A percentile compares a stretch with the other conserved stretches of the same genome.
Conservation (phyloP, 1,140 invertebrate genomes). For the Argopecten irradians region DNA sequence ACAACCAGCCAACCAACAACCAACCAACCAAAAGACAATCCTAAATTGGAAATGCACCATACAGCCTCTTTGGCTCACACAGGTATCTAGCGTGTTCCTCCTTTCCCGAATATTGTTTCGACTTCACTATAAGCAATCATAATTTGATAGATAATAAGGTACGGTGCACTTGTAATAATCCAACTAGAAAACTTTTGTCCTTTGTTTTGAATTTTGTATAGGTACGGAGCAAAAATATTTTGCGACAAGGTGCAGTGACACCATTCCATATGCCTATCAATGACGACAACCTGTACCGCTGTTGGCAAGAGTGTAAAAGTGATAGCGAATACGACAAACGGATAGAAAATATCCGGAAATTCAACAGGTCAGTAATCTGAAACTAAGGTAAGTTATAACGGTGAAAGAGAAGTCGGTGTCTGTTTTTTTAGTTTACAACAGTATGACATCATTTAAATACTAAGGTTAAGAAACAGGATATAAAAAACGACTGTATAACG, state of each 20-base stretch:
- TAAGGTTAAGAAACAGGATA: too few relatives aligned
- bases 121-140: not conserved
- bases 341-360: conserved; percentile 49
- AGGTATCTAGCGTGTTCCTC: not conserved
- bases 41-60: not conserved
- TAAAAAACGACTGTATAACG: too few relatives aligned
- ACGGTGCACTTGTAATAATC: not conserved
- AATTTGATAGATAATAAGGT: not conserved
- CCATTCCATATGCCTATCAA: conserved; percentile 87
- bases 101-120: not conserved
- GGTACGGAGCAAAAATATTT: conserved; percentile 86
- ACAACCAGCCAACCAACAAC: too few relatives aligned
- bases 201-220: conserved; percentile 69
- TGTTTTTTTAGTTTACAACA: too few relatives aligned
- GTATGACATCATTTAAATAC: too few relatives aligned
- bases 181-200: too few relatives aligned
- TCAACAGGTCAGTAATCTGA: conserved; percentile 59
- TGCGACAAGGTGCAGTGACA: conserved; percentile 86
- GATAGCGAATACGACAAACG: conserved; percentile 82
- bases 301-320: conserved; percentile 88
- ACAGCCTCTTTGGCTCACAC: not conserved
- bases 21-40: too few relatives aligned
- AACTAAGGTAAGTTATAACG: too few relatives aligned
- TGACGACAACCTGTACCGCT: conserved; percentile 86
- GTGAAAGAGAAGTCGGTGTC: too few relatives aligned